Evolutionary conservation across 2,113 vertebrate species (phyloP).

Genomic region (Halichoerus grypus): DNA sequence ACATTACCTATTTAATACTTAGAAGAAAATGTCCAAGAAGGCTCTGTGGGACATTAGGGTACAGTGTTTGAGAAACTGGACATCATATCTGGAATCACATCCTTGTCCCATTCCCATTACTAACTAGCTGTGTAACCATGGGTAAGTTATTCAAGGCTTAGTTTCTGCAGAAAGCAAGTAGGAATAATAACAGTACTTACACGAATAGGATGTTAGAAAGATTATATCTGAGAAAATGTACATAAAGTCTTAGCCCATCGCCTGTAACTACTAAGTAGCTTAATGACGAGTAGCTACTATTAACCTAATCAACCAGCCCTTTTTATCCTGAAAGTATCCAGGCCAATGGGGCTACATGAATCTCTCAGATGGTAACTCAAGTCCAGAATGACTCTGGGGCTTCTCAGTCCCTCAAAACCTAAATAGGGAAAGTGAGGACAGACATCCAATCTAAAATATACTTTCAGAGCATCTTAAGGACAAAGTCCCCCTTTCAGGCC

Average conservation of each 20-base stretch:
- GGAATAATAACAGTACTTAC: constrained; percentile 19
- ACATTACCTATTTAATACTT: neutral
- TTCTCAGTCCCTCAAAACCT: constrained; percentile 1
- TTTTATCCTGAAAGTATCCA: neutral
- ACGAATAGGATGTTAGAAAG: neutral
- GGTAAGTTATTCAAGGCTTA: neutral
- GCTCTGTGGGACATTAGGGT: neutral
- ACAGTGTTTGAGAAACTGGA: neutral
- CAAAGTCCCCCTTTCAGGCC: neutral
- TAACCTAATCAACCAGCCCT: neutral
- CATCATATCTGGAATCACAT: neutral
- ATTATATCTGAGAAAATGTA: neutral
- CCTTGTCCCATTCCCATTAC: neutral
- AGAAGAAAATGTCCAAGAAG: neutral
- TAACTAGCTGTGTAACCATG: neutral
- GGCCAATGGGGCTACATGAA: neutral
- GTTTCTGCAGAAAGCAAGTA: constrained; percentile 30
- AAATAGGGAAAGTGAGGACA: neutral
- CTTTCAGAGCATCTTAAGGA: neutral
- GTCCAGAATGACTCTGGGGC: neutral
- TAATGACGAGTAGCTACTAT: neutral
- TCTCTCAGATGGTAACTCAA: neutral
- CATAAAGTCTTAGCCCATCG: neutral
- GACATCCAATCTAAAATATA: neutral
- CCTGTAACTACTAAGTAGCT: neutral